phyloP scores from a whole-genome alignment of 2,888 invertebrate genomes.

The Eupeodes latifasciatus region DNA sequence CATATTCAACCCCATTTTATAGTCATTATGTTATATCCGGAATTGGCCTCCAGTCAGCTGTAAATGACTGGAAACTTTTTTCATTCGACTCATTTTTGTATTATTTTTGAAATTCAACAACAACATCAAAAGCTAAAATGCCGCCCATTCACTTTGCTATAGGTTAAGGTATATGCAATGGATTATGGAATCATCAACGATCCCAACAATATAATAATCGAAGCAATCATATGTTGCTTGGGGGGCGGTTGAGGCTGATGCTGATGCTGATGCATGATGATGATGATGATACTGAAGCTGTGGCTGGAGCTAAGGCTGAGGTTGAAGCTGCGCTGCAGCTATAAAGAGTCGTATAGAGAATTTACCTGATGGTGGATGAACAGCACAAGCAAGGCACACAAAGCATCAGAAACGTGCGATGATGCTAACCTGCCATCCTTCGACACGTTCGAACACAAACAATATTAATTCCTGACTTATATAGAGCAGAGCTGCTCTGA shows the following conservation, averaged over 20 bases:
- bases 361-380: constrained; percentile 7
- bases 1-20: constrained; percentile 46
- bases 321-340: too few relatives aligned
- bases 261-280: not conserved
- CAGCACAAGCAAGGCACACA: not conserved
- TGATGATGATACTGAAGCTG: not conserved
- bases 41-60: constrained; percentile 61
- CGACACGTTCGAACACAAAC: constrained; percentile 71
- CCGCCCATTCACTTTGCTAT: constrained; percentile 16
- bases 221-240: constrained; percentile 67
- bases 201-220: constrained; percentile 58
- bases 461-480: constrained; percentile 73
- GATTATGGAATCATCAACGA: constrained; percentile 1
- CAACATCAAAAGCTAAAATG: constrained; percentile 63
- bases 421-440: constrained; percentile 64
- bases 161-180: not conserved
- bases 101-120: constrained; percentile 52
- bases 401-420: constrained; percentile 30
- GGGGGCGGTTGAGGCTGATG: constrained; percentile 12
- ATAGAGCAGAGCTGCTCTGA: constrained; percentile 28
- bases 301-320: not conserved
- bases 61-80: constrained; percentile 50
- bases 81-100: not conserved
- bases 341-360: not conserved
- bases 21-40: constrained; percentile 39